Evolutionary conservation across 1,140 invertebrate genomes (phyloP).

Genomic region (Nasonia giraulti): DNA sequence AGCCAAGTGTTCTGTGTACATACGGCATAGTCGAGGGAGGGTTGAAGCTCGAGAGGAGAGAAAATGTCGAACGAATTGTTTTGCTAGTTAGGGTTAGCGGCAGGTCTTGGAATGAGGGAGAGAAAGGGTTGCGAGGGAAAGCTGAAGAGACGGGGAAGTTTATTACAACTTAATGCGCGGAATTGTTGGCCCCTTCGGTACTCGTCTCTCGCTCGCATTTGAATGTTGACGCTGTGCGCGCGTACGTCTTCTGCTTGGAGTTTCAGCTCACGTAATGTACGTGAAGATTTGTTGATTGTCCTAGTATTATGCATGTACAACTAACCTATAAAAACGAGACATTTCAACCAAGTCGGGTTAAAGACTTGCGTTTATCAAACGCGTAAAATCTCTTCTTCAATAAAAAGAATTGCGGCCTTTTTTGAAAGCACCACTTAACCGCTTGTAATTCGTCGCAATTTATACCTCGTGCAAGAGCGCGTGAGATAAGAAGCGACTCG

Average conservation of each 20-base stretch:
- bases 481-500: background rate
- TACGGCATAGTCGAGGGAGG: background rate
- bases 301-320: background rate
- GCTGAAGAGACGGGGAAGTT: constrained; percentile 11
- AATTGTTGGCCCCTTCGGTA: constrained; percentile 59
- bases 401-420: too few relatives aligned
- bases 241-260: background rate
- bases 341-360: too few relatives aligned
- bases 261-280: background rate
- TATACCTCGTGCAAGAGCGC: background rate
- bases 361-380: too few relatives aligned
- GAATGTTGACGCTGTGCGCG: constrained; percentile 42
- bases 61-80: background rate
- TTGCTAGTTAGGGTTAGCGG: background rate
- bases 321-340: too few relatives aligned
- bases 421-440: too few relatives aligned
- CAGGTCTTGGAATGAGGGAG: background rate
- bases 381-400: too few relatives aligned
- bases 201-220: constrained; percentile 54
- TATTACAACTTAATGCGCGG: constrained; percentile 68
- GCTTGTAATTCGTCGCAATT: background rate
- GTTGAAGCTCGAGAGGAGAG: background rate
- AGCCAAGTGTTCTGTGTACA: constrained; percentile 21
- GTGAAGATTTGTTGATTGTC: background rate
- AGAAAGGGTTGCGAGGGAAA: background rate